These are phyloP conservation scores for Trichopria drosophilae DNA, from an alignment of 2,888 invertebrate species.

Conservation along the genomic window DNA sequence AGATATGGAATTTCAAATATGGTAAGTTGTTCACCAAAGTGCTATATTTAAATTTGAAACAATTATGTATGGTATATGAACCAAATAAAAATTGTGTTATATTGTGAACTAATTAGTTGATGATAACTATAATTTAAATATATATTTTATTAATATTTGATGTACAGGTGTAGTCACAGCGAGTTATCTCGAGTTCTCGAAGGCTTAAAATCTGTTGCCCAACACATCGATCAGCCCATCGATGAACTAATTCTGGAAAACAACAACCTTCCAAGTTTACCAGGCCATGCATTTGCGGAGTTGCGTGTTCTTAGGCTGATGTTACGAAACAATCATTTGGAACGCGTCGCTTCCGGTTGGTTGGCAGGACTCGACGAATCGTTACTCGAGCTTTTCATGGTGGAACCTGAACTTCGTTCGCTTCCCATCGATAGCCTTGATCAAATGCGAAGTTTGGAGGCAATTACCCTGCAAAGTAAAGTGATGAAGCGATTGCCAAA, in stretches of 20 bases:
- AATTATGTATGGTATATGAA: constrained; percentile 1
- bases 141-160: too few relatives aligned
- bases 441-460: constrained; percentile 75
- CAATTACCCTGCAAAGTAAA: constrained; percentile 79
- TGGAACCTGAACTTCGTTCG: constrained; percentile 79
- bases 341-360: constrained; percentile 81
- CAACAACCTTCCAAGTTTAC: constrained; percentile 82
- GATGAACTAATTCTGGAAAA: constrained; percentile 87
- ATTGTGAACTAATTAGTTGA: not conserved
- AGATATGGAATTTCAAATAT: constrained; percentile 81
- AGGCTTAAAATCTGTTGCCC: constrained; percentile 72
- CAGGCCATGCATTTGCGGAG: constrained; percentile 78
- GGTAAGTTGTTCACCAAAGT: constrained; percentile 61
- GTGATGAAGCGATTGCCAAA: constrained; percentile 75
- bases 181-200: constrained; percentile 76
- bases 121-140: constrained; percentile 10
- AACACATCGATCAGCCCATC: constrained; percentile 70
- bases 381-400: constrained; percentile 80
- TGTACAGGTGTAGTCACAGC: constrained; percentile 86
- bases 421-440: constrained; percentile 78
- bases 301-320: constrained; percentile 77
- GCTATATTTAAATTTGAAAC: constrained; percentile 5
- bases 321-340: constrained; percentile 81
- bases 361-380: constrained; percentile 75
- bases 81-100: too few relatives aligned